Base-by-base conservation (phyloP, 2,888 invertebrate genomes). In the Amorpha juglandis region DNA sequence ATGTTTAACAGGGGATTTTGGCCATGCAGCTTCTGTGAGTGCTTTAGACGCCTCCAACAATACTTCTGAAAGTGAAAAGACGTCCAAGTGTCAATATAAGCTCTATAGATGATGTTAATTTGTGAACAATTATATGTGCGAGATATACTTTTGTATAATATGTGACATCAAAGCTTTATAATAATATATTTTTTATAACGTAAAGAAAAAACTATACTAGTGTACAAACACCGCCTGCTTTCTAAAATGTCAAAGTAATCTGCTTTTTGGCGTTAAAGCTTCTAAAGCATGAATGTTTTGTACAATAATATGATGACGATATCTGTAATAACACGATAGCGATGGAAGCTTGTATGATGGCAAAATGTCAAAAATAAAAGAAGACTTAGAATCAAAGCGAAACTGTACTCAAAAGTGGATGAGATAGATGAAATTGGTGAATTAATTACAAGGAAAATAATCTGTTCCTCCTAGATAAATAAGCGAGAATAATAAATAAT, bases 361-460 rank as follows among this genome's bases (percentile, higher is more conserved):
- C 76, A 79, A 80, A 80, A 83, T 87, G 80, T 77, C 77, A 78
- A 83, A 86, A 86, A 87, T 72, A 78, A 87, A 86, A 78, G 75
- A 84, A 84, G 79, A 83, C 73, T 83, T 74, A 81, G 90, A 91
- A 89, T 92, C 93, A 92, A 92, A 91, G 93, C 93, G 93, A 93
- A 93, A 93, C 93, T 83, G 92, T 92, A 92, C 92, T 87, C 91
- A 88, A 90, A 87, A 74, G 86, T 90, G 87, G 82, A 83, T 82
- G 79, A 83, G 75, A 82, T 68, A 78, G 76, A 82, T 87, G 78
- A 76, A 83, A 84, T 82, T 69, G 82, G 87, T 85, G 81, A 88
- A 84, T 85, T 71, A 86, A 86, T 83, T 80, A 80, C 74, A 78
- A 82, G 74, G 74, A 68, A 75, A 83, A 83, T 70, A 70, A 83